Evolutionary conservation across 2,797 vertebrate species (phyloP).

Genomic region (Halcyon leucocephala): DNA sequence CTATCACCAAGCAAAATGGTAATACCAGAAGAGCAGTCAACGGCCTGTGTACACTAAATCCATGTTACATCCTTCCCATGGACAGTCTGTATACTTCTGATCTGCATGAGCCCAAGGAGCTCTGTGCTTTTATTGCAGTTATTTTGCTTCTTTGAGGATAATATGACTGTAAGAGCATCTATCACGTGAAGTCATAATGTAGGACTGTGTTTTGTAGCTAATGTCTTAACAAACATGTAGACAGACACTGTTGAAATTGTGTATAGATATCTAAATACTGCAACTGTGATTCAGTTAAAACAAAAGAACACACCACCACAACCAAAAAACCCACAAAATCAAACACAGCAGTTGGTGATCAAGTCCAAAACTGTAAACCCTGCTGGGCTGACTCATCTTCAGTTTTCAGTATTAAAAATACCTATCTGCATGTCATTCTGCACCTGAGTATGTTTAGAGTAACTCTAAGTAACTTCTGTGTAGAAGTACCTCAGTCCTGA

Average conservation of each 20-base stretch:
- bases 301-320: background rate
- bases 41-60: background rate
- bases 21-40: background rate
- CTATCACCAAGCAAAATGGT: background rate
- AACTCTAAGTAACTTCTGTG: too few relatives aligned
- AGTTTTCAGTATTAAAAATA: background rate
- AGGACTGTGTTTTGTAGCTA: background rate
- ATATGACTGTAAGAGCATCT: background rate
- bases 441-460: background rate
- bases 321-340: background rate
- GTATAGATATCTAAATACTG: background rate
- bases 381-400: background rate
- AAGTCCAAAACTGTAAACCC: background rate
- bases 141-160: background rate
- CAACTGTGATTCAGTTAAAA: background rate
- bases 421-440: accelerated
- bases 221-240: background rate
- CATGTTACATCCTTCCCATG: background rate
- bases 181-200: background rate
- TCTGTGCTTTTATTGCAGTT: background rate
- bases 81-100: background rate
- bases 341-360: background rate
- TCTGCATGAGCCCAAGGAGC: background rate
- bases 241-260: background rate
- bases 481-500: background rate